Conservation (phyloP, 53 echinoderm and acorn worm genomes). For the Holothuria scabra region DNA sequence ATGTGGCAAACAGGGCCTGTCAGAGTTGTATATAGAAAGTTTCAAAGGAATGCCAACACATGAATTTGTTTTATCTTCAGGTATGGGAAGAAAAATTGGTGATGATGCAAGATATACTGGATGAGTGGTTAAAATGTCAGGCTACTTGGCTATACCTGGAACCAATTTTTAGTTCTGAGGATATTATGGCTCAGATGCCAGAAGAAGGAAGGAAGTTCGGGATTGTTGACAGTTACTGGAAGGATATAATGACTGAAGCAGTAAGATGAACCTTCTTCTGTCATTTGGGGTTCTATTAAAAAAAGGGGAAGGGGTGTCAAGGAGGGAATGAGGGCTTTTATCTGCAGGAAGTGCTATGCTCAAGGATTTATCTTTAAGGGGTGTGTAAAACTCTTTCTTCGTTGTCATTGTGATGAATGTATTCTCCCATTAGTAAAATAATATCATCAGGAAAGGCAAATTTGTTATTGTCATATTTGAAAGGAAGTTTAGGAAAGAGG, state of each 20-base stretch:
- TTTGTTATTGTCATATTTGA: too few species aligned
- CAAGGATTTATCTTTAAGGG: too few species aligned
- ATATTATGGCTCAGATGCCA: constrained; percentile 99
- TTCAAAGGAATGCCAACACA: neutral
- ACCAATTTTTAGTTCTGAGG: constrained; percentile 99
- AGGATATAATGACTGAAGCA: constrained; percentile 96
- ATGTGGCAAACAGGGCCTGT: too few species aligned
- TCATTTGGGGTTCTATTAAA: neutral
- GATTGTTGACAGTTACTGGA: constrained; percentile 99
- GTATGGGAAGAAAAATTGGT: constrained; percentile 99
- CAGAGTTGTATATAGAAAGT: too few species aligned
- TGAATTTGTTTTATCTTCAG: constrained; percentile 45
- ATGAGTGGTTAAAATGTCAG: constrained; percentile 97
- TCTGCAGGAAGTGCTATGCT: too few species aligned
- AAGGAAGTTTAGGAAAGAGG: too few species aligned
- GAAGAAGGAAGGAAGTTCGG: constrained; percentile 99
- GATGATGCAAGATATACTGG: constrained; percentile 98
- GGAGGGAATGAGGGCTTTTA: too few species aligned
- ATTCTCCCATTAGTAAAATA: too few species aligned
- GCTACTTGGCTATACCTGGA: constrained; percentile 99
- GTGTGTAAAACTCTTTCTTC: too few species aligned
- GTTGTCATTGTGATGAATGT: too few species aligned
- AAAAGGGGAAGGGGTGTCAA: neutral
- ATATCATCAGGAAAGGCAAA: too few species aligned
- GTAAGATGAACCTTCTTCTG: constrained; percentile 47